Base-by-base conservation (phyloP, 2,113 vertebrate species). In the Gymnocephalus cernua region DNA sequence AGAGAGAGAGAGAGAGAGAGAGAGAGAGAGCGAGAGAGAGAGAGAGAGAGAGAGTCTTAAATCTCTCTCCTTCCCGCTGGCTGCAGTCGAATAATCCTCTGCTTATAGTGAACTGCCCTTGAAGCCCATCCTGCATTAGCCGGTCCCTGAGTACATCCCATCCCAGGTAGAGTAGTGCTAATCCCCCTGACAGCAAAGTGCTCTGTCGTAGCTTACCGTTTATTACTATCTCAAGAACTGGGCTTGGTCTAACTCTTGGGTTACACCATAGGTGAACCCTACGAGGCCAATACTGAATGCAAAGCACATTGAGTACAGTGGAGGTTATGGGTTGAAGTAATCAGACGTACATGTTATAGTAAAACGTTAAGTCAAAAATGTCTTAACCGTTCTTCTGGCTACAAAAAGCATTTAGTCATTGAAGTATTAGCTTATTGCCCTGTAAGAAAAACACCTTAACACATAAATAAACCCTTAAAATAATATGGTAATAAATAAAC, bases 71-170 rank as follows among this genome's bases (percentile, higher is more conserved):
- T 82, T 84, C 77, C 88, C 32, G 54, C 83, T 84, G 92, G 88
- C 83, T 90, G 76, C 74, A 77, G 83, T 89, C 21, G 11, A 84
- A 89, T 91, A 90, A 92, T 90, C 92, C 89, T 85, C 84, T 84
- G 85, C 85, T 92, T 84, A 90, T 74, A 75, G 89, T 45, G 73
- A 85, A 78, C 87, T 89, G 89, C 86, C 90, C 92, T 88, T 88
- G 90, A 89, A 90, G 90, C 73, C 86, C 79, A 87, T 86, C 85
- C 88, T 89, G 88, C 74, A 88, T 89, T 84, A 88, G 87, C 87
- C 86, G 72, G 83, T 88, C 88, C 83, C 89, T 67, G 85, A 91
- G 86, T 88, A 87, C 88, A 92, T 88, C 87, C 83, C 85, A 86
- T 90, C 89, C 58, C 92, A 90, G 89, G 89, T 91, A 92, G 83